Conservation (phyloP, 2,888 invertebrate species). For the Cinara cedri region DNA sequence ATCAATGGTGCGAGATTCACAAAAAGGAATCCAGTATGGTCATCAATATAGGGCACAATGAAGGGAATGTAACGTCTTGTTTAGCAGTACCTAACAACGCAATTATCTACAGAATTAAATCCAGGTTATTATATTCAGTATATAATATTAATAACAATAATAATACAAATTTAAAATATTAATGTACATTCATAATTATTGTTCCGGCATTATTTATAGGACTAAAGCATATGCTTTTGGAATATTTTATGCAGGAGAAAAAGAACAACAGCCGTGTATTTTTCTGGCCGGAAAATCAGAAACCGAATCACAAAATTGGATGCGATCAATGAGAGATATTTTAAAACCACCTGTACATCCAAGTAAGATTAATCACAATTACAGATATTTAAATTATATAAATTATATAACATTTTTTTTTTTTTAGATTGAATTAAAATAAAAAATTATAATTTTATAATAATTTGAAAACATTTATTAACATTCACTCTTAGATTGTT, state of each 20-base stretch:
- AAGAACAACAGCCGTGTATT: constrained; percentile 69
- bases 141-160: neutral
- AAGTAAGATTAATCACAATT: constrained; percentile 6
- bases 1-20: constrained; percentile 71
- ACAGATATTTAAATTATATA: neutral
- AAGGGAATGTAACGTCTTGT: constrained; percentile 63
- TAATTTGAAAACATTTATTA: too few species aligned
- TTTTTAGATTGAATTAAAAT: too few species aligned
- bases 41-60: constrained; percentile 60
- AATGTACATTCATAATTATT: neutral
- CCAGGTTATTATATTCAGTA: too few species aligned
- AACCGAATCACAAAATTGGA: constrained; percentile 74
- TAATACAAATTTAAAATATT: constrained; percentile 26
- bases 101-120: constrained; percentile 64
- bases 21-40: constrained; percentile 62
- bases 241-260: constrained; percentile 66
- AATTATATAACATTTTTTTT: too few species aligned
- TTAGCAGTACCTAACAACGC: constrained; percentile 69
- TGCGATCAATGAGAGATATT: constrained; percentile 69
- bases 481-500: too few species aligned
- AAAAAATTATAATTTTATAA: too few species aligned
- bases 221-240: constrained; percentile 75
- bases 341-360: constrained; percentile 64
- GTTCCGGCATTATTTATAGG: constrained; percentile 62
- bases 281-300: constrained; percentile 71